Evolutionary conservation across 2,888 invertebrate genomes (phyloP).

Genomic region (Amaurobius ferox): DNA sequence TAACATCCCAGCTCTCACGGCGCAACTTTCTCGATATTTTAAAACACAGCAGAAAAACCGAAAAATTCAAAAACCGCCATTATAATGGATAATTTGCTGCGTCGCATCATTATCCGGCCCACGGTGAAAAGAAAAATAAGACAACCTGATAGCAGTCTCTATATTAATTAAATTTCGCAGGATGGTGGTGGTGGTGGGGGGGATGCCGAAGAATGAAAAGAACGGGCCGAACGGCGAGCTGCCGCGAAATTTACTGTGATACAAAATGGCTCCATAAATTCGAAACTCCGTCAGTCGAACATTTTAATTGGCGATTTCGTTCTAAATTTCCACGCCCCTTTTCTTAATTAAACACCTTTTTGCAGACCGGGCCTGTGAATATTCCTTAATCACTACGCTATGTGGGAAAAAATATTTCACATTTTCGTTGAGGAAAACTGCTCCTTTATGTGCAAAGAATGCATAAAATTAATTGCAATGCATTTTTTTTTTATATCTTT

Average conservation of each 20-base stretch:
- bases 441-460: neutral
- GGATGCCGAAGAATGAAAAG: neutral
- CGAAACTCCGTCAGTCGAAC: neutral
- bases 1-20: too few relatives aligned
- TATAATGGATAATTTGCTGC: neutral
- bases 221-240: neutral
- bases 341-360: conserved; percentile 1
- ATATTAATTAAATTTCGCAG: neutral
- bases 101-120: neutral
- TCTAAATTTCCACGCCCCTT: neutral
- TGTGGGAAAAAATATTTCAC: neutral
- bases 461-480: neutral
- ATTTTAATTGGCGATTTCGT: conserved; percentile 1
- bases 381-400: neutral
- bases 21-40: too few relatives aligned
- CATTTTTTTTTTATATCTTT: neutral
- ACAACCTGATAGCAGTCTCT: neutral
- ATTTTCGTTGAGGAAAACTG: neutral
- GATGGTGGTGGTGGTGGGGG: neutral
- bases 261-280: neutral
- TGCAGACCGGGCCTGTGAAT: neutral
- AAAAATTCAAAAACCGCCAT: neutral
- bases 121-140: conserved; percentile 6
- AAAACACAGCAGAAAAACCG: too few relatives aligned
- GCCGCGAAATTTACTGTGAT: neutral